These are phyloP conservation scores for Callipepla squamata DNA, from an alignment of 2,113 vertebrate species.

Conservation along the genomic window DNA sequence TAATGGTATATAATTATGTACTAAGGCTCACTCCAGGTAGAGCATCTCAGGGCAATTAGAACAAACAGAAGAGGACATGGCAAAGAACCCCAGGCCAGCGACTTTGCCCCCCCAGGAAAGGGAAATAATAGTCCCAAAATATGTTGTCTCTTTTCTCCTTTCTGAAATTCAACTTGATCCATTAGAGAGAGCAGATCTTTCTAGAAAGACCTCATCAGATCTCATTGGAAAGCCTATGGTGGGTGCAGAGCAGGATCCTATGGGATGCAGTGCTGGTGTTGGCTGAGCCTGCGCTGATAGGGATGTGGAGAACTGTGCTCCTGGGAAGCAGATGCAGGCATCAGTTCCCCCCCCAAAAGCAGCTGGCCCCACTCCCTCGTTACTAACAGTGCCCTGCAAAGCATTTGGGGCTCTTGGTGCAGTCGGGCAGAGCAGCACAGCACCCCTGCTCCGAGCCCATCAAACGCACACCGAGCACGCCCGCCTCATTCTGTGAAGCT, in stretches of 20 bases:
- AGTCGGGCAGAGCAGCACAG: not conserved
- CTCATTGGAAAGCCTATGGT: constrained; percentile 35
- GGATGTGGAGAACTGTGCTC: rapidly evolving
- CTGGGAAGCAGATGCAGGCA: rapidly evolving
- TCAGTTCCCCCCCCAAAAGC: too few species aligned
- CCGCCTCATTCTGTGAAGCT: not conserved
- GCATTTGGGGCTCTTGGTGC: rapidly evolving
- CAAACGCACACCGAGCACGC: not conserved
- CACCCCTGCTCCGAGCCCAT: not conserved
- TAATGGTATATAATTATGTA: constrained; percentile 46
- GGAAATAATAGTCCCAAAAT: constrained; percentile 53
- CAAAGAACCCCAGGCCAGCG: constrained; percentile 32
- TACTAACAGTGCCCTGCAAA: rapidly evolving
- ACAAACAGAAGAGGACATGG: not conserved
- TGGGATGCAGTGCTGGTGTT: not conserved
- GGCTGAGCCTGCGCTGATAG: constrained; percentile 18
- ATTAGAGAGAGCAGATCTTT: constrained; percentile 24
- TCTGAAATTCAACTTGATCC: constrained; percentile 13
- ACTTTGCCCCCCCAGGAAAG: constrained; percentile 46
- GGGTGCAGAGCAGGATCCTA: constrained; percentile 20
- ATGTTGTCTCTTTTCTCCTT: constrained; percentile 30
- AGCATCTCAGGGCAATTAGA: constrained; percentile 52
- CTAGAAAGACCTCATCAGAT: constrained; percentile 31
- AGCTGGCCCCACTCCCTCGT: rapidly evolving
- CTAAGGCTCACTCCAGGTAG: constrained; percentile 62